These are phyloP conservation scores for Platyura marginata DNA, from an alignment of 1,140 invertebrate species.

Conservation along the genomic window DNA sequence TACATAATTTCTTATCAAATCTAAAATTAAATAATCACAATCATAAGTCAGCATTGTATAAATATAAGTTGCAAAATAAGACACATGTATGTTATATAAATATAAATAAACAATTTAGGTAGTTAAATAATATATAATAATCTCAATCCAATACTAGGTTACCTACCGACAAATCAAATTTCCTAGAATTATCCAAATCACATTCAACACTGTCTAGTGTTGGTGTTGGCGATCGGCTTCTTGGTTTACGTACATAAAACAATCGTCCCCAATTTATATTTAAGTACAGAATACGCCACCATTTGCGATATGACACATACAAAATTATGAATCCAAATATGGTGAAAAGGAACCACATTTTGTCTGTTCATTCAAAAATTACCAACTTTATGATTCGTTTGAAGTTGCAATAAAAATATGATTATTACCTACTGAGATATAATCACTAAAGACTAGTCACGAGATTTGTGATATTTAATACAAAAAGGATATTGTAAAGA, in stretches of 20 bases:
- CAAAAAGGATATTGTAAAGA: too few species aligned
- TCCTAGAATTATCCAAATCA: neutral
- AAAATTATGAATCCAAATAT: conserved; percentile 9
- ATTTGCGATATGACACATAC: conserved; percentile 7
- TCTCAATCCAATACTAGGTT: too few species aligned
- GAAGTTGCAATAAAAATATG: neutral
- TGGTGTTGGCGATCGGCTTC: conserved; percentile 20
- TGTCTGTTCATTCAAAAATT: conserved; percentile 2
- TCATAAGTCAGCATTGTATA: too few species aligned
- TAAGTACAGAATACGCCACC: conserved; percentile 18
- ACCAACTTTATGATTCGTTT: neutral
- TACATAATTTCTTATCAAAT: too few species aligned
- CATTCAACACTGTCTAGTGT: conserved; percentile 20
- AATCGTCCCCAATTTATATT: conserved; percentile 8
- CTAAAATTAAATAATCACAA: too few species aligned
- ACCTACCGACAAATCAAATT: neutral
- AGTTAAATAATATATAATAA: too few species aligned
- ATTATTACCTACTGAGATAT: too few species aligned
- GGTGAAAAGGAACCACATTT: conserved; percentile 17
- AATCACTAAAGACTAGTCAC: neutral
- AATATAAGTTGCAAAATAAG: too few species aligned
- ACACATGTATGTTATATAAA: too few species aligned
- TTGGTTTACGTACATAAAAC: conserved; percentile 2
- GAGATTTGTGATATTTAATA: neutral
- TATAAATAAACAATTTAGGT: too few species aligned